Evolutionary conservation across 2,113 vertebrate genomes (phyloP).

Genomic region (Seriola dumerili): DNA sequence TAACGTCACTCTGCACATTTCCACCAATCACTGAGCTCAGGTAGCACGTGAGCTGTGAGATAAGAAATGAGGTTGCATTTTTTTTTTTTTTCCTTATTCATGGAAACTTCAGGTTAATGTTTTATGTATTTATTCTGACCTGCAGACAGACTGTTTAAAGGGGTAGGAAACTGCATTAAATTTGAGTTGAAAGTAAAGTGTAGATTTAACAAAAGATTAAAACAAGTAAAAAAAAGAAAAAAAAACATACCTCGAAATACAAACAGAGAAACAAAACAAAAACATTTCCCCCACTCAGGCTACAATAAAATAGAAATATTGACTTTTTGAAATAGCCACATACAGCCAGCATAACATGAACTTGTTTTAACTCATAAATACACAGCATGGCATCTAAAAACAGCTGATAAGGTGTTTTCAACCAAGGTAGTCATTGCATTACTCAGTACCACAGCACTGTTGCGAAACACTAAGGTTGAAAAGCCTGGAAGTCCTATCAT

Average conservation of each 20-base stretch:
- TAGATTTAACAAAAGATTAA: no score
- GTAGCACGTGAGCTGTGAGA: background rate
- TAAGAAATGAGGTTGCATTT: background rate
- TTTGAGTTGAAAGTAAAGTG: no score
- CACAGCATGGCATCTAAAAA: constrained; percentile 1
- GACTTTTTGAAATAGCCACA: no score
- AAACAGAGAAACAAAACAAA: no score
- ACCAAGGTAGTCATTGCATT: constrained; percentile 21
- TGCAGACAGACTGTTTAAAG: no score
- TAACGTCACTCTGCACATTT: background rate
- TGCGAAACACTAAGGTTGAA: background rate
- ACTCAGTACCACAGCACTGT: constrained; percentile 30
- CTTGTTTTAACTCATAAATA: background rate
- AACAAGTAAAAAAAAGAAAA: no score
- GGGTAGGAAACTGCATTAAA: no score
- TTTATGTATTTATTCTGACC: background rate
- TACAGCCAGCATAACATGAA: background rate
- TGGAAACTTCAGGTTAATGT: background rate
- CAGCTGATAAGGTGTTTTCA: constrained; percentile 43
- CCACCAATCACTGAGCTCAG: constrained; percentile 44
- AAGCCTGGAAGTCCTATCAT: background rate
- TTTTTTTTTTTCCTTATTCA: background rate
- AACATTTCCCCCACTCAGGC: no score
- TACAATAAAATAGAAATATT: no score
- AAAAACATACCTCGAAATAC: no score